Conservation (phyloP, 2,888 invertebrate genomes). For the Napeogenes inachia region DNA sequence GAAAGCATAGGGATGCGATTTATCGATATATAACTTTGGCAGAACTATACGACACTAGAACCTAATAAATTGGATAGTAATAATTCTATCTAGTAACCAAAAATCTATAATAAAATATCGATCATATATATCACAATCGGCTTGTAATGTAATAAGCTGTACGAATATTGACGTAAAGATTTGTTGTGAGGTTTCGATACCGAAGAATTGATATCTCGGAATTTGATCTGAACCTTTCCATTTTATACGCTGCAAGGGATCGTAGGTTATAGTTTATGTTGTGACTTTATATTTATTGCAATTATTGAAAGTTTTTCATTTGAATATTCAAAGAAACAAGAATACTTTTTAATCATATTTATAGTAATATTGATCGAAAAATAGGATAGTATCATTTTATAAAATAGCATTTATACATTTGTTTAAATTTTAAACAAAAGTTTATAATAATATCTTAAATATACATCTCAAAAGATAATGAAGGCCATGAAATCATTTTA, state of each 20-base stretch:
- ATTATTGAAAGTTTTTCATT: not conserved
- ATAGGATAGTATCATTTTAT: too few relatives aligned
- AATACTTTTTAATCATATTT: too few relatives aligned
- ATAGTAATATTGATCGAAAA: too few relatives aligned
- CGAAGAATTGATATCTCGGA: conserved; percentile 29
- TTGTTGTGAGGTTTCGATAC: conserved; percentile 30
- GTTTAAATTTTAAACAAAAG: too few relatives aligned
- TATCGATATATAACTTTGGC: not conserved
- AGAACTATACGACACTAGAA: not conserved
- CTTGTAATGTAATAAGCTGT: conserved; percentile 33
- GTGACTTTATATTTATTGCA: conserved; percentile 6
- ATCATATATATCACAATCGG: conserved; percentile 20
- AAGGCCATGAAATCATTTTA: not conserved
- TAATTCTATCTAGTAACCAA: too few relatives aligned
- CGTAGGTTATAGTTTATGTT: not conserved
- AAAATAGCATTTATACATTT: too few relatives aligned
- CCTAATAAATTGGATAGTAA: too few relatives aligned
- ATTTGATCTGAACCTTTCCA: conserved; percentile 14
- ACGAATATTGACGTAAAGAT: conserved; percentile 31
- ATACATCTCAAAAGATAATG: not conserved
- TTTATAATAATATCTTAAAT: too few relatives aligned
- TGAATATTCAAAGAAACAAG: too few relatives aligned
- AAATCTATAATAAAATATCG: conserved; percentile 11
- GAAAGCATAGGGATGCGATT: conserved; percentile 3
- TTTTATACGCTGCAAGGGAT: conserved; percentile 6